Evolutionary conservation across 2,888 invertebrate genomes (phyloP).

Genomic region (Euzophera pinguis): DNA sequence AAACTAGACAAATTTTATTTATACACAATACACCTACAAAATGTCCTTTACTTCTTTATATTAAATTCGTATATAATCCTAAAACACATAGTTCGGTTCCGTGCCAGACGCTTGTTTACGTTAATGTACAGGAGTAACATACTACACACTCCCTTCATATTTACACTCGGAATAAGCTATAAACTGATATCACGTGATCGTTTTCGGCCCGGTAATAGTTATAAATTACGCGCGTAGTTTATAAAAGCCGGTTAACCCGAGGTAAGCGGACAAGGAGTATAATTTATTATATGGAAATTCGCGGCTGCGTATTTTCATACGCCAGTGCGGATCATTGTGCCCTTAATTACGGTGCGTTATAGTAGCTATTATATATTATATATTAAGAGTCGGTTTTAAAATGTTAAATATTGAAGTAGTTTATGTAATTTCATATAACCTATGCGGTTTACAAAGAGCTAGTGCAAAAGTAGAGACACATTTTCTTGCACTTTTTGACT

Average conservation of each 20-base stretch:
- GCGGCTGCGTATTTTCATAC: conserved; percentile 70
- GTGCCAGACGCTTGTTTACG: conserved; percentile 35
- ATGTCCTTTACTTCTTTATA: neutral
- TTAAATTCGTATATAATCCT: neutral
- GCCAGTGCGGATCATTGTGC: conserved; percentile 51
- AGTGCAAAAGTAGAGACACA: too few species aligned
- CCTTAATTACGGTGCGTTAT: conserved; percentile 16
- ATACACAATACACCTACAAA: neutral
- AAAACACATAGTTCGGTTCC: neutral
- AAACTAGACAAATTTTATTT: too few species aligned
- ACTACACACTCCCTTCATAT: conserved; percentile 68
- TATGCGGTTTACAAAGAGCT: too few species aligned
- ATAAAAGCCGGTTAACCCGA: conserved; percentile 73
- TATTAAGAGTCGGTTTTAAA: neutral
- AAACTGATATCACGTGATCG: conserved; percentile 45
- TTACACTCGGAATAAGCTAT: conserved; percentile 46
- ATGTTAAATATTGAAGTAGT: neutral
- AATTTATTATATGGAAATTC: conserved; percentile 71
- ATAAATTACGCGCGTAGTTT: conserved; percentile 79
- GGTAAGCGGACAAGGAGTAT: conserved; percentile 78
- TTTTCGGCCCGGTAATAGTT: conserved; percentile 80
- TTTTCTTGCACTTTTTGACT: too few species aligned
- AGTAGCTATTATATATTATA: neutral
- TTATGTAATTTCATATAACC: too few species aligned
- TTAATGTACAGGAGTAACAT: conserved; percentile 43